Conservation (phyloP, 1,140 invertebrate genomes). For the Coenobita brevimanus region DNA sequence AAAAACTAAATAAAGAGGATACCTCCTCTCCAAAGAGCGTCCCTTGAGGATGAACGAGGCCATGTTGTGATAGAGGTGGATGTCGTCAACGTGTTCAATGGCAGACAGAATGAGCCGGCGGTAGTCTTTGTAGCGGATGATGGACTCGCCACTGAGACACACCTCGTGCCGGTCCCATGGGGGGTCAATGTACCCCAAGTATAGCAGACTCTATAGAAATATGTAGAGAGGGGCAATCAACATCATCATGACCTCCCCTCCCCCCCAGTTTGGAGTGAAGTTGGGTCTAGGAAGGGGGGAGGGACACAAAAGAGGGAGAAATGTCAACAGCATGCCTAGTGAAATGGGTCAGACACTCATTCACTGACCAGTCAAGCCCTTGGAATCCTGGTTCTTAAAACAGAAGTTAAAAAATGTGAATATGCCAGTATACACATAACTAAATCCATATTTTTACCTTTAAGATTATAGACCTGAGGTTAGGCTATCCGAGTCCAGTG, state of each 20-base stretch:
- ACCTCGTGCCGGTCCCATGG: slow-evolving; percentile 77
- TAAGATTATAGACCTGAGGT: too few species aligned
- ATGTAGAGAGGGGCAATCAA: neutral
- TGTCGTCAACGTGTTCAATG: slow-evolving; percentile 82
- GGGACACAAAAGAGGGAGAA: too few species aligned
- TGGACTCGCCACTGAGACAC: slow-evolving; percentile 78
- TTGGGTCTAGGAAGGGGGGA: neutral
- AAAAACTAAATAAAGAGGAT: neutral
- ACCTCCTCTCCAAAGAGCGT: slow-evolving; percentile 76
- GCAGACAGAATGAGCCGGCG: slow-evolving; percentile 78
- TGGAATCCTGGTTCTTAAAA: too few species aligned
- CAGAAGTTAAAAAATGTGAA: too few species aligned
- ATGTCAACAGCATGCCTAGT: too few species aligned
- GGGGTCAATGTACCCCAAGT: slow-evolving; percentile 75
- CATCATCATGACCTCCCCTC: slow-evolving; percentile 32
- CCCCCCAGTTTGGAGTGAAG: neutral
- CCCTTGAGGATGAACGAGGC: slow-evolving; percentile 82
- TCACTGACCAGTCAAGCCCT: too few species aligned
- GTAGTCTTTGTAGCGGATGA: slow-evolving; percentile 78
- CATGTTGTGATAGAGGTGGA: slow-evolving; percentile 87
- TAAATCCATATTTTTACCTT: too few species aligned
- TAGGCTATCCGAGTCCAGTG: too few species aligned
- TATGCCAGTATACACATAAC: too few species aligned
- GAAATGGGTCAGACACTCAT: too few species aligned
- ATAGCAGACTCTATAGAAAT: slow-evolving; percentile 71